A percentile compares a stretch with the other conserved stretches of the same genome.
Conservation (phyloP, 2,888 invertebrate genomes). For the Tolmerus cingulatus region DNA sequence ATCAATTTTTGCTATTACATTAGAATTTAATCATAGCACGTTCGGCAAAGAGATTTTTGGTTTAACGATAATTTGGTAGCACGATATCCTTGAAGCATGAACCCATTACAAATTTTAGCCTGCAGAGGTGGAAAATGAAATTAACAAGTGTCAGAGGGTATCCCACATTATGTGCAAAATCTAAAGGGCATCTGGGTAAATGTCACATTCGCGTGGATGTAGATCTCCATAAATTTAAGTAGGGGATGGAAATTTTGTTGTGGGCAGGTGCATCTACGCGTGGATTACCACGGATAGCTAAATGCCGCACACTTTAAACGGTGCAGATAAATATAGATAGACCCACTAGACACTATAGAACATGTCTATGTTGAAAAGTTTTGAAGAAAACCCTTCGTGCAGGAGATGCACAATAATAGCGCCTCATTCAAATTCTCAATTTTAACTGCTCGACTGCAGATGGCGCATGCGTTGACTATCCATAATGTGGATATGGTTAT, state of each 20-base stretch:
- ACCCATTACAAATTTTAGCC: not conserved
- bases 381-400: not conserved
- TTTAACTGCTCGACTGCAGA: not conserved
- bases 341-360: not conserved
- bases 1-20: not conserved
- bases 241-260: not conserved
- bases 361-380: not conserved
- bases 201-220: not conserved
- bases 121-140: not conserved
- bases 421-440: not conserved
- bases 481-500: not conserved
- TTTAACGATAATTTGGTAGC: not conserved
- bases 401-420: not conserved
- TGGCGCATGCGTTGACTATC: not conserved
- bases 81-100: not conserved
- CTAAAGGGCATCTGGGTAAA: not conserved
- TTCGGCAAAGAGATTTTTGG: not conserved
- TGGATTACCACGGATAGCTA: not conserved
- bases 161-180: not conserved
- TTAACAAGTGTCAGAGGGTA: not conserved
- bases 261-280: not conserved
- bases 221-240: not conserved
- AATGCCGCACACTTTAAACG: not conserved
- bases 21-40: not conserved
- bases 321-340: not conserved